Evolutionary conservation across 2,888 invertebrate species (phyloP).

Genomic region (Linnaemya tessellans): DNA sequence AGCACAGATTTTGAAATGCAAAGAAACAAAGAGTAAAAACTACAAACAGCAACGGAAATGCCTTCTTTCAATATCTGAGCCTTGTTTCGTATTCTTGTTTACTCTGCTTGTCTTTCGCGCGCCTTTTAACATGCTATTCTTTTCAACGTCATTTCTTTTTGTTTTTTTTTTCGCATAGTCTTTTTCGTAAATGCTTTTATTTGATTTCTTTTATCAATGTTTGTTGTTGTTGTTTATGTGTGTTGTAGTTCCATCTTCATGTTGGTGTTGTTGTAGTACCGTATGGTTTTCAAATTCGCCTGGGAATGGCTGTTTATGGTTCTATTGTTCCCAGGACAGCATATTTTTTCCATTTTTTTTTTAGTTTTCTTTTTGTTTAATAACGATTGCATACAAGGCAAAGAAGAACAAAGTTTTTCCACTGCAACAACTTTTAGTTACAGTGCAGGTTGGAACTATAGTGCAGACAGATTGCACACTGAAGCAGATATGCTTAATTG

Average conservation of each 20-base stretch:
- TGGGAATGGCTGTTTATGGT: conserved; percentile 66
- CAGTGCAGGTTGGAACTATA: conserved; percentile 14
- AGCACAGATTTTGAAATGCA: conserved; percentile 43
- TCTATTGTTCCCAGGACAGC: conserved; percentile 68
- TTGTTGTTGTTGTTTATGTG: conserved; percentile 40
- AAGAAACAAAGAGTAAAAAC: conserved; percentile 1
- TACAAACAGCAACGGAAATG: conserved; percentile 54
- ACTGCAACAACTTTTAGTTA: conserved; percentile 29
- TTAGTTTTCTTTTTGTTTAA: conserved; percentile 10
- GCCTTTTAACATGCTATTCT: conserved; percentile 47
- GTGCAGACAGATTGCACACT: conserved; percentile 35
- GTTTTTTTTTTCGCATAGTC: neutral
- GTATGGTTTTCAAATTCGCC: conserved; percentile 64
- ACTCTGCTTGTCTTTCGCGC: conserved; percentile 64
- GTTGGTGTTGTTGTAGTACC: conserved; percentile 37
- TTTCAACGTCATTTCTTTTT: neutral
- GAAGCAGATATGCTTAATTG: neutral
- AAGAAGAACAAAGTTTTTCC: conserved; percentile 35
- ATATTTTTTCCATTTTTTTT: conserved; percentile 31
- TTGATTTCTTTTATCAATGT: conserved; percentile 1
- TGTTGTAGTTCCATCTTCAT: conserved; percentile 22
- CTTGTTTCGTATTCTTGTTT: conserved; percentile 62
- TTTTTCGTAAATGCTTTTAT: conserved; percentile 2
- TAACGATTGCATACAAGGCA: conserved; percentile 16
- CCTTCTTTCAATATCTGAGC: conserved; percentile 50